These are phyloP conservation scores for Hylomyscus alleni DNA, from an alignment of 2,797 vertebrate genomes.

Conservation along the genomic window DNA sequence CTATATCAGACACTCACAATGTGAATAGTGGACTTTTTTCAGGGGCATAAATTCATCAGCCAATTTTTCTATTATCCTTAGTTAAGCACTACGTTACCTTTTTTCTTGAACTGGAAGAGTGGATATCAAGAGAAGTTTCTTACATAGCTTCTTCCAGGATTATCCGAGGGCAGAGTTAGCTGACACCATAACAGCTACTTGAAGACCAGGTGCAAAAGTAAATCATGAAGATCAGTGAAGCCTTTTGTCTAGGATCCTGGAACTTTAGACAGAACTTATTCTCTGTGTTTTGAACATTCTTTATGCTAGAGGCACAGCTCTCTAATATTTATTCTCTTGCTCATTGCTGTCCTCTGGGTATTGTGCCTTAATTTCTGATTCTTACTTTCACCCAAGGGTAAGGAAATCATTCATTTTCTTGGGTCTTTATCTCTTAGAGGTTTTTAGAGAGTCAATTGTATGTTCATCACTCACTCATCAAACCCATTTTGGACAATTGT, in stretches of 20 bases:
- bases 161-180: not conserved
- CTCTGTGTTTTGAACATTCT: not conserved
- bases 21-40: not conserved
- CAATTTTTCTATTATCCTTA: not conserved
- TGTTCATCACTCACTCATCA: not conserved
- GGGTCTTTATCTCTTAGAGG: not conserved
- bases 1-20: not conserved
- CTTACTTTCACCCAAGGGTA: not conserved
- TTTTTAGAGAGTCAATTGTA: not conserved
- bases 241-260: not conserved
- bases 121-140: not conserved
- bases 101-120: conserved; percentile 5
- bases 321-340: not conserved
- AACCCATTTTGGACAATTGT: not conserved
- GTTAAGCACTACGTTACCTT: conserved; percentile 9
- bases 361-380: not conserved
- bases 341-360: not conserved
- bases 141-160: not conserved
- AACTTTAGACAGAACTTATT: not conserved
- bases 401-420: not conserved
- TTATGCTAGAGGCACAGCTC: not conserved
- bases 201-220: not conserved
- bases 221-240: not conserved
- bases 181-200: not conserved
- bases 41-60: not conserved